Percentiles rank a stretch among this genome's conserved stretches.
These are phyloP conservation scores for Brachionus asplanchnoidis DNA, from an alignment of 1,140 invertebrate genomes.

Conservation along the genomic window DNA sequence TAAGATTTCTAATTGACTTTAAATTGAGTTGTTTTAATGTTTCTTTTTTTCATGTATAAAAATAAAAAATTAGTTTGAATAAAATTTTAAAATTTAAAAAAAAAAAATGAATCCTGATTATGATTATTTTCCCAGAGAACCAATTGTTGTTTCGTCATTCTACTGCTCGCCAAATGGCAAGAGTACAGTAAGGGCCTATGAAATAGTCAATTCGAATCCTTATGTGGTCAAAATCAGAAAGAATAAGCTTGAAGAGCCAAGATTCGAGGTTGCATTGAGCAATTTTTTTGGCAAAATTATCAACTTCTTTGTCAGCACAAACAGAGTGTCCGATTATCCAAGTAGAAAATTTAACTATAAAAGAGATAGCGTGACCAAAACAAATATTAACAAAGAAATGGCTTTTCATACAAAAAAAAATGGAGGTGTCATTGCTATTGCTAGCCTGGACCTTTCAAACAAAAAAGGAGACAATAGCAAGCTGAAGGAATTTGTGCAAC, in stretches of 20 bases:
- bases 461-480: conserved; percentile 3
- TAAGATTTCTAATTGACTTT: conserved; percentile 32
- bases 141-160: conserved; percentile 35
- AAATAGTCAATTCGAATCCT: conserved; percentile 35
- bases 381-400: conserved; percentile 24
- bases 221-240: conserved; percentile 11
- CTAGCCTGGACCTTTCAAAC: conserved; percentile 5
- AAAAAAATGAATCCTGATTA: conserved; percentile 25
- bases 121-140: not conserved
- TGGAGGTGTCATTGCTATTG: conserved; percentile 12
- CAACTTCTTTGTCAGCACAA: conserved; percentile 5
- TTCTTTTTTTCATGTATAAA: not conserved
- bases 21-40: not conserved
- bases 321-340: not conserved
- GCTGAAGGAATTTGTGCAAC: conserved; percentile 14
- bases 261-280: not conserved
- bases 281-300: not conserved
- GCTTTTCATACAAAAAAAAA: conserved; percentile 24
- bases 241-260: not conserved
- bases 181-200: conserved; percentile 13
- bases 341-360: not conserved
- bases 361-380: not conserved
- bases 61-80: not conserved
- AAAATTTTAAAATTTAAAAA: conserved; percentile 3
- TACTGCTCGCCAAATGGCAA: conserved; percentile 10